Base-by-base conservation (phyloP, 1,140 invertebrate species). In the Pachypeltis micranthus region DNA sequence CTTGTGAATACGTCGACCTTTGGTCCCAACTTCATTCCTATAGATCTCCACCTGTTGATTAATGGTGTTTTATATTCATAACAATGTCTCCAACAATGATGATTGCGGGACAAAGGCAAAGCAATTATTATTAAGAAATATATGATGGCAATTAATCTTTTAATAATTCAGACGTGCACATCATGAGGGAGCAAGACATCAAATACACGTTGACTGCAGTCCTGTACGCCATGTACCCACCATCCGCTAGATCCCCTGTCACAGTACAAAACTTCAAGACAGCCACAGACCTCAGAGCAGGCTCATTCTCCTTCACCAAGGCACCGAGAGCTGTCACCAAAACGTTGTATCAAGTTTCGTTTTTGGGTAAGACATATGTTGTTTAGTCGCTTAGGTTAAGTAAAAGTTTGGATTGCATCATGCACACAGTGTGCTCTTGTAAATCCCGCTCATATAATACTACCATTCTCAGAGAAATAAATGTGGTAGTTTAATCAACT, bases 171-270 rank as follows among this genome's bases (percentile, higher is more conserved):
- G 94, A 96, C 75, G 85, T 90, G 31, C 90, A 93, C 0, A 85
- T 87, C 69, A 81, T 98, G 70, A 83, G 91, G 47, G 87, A 90
- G 70, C 81, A 83, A 24, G 96, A 99, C 73, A 89, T 99, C 12
- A 84, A 84, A 66, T 98, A 93, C 77, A 85, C 92, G 47, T 77
- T 99, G 44, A 93, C 86, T 10, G 85, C 93, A 23, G 85, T 98
- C 10, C 77, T 98, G 4, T 90, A 91, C 73, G 86, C 93, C 10
- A 83, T 98, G 70, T 87, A 83, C 76, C 90, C 92, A 23, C 82
- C 84, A 2, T 81, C 80, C 1, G 85, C 83, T 68, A 73, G 77
- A 7, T 75, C 79, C 24, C 82, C 84, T 61, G 78, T 82, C 2
- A 79, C 81, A 1, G 76, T 79, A 2, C 79, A 83, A 66, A 83